phyloP scores from a whole-genome alignment of 2,797 vertebrate species.

The Telmatherina bonti region DNA sequence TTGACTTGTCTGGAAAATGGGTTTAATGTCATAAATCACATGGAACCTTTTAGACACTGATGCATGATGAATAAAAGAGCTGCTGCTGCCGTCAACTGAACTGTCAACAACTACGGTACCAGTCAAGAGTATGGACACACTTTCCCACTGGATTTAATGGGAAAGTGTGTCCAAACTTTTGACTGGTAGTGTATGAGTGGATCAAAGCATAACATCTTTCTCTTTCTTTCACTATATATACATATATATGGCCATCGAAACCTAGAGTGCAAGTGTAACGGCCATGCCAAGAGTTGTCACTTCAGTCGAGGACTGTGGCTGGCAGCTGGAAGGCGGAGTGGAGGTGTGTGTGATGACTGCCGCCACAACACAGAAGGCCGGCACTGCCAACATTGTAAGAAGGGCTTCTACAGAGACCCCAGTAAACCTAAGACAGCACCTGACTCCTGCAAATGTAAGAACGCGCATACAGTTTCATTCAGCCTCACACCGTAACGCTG shows the following conservation, averaged over 20 bases:
- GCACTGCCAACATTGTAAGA: slow-evolving; percentile 91
- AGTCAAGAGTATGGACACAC: too few species aligned
- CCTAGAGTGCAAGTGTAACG: slow-evolving; percentile 93
- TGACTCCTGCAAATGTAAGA: slow-evolving; percentile 91
- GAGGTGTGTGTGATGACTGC: slow-evolving; percentile 89
- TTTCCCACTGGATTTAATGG: too few species aligned
- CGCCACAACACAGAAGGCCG: slow-evolving; percentile 92
- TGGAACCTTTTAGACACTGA: slow-evolving; percentile 25
- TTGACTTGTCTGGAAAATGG: slow-evolving; percentile 38
- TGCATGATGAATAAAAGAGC: slow-evolving; percentile 27
- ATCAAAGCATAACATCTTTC: background rate
- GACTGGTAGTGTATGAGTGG: slow-evolving; percentile 8
- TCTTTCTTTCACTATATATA: background rate
- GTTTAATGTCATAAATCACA: slow-evolving; percentile 54
- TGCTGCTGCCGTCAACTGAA: background rate
- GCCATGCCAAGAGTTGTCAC: slow-evolving; percentile 90
- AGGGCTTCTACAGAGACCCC: slow-evolving; percentile 90
- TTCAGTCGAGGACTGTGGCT: slow-evolving; percentile 88
- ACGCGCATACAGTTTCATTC: slow-evolving; percentile 4
- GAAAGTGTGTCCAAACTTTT: too few species aligned
- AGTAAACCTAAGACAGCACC: slow-evolving; percentile 83
- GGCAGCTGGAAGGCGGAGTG: slow-evolving; percentile 86
- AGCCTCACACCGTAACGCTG: slow-evolving; percentile 22
- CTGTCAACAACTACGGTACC: too few species aligned
- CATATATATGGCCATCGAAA: slow-evolving; percentile 17